These are phyloP conservation scores for Physella acuta DNA, from an alignment of 1,140 invertebrate genomes.

Conservation along the genomic window DNA sequence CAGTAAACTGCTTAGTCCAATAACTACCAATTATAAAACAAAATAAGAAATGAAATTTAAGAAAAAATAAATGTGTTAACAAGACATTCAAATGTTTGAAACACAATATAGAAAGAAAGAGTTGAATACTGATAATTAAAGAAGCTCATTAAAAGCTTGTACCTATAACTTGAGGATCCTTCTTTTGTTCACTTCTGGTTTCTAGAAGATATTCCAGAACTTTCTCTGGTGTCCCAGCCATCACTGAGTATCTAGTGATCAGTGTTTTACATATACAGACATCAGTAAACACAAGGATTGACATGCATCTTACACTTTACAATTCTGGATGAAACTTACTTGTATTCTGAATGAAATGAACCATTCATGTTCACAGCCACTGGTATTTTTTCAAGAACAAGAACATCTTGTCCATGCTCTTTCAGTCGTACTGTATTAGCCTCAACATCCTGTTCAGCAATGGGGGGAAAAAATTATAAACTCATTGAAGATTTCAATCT, in stretches of 20 bases:
- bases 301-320: neutral
- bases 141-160: neutral
- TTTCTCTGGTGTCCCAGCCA: slow-evolving; percentile 84
- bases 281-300: no score
- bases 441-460: slow-evolving; percentile 74
- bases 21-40: no score
- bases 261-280: no score
- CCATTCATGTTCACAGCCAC: slow-evolving; percentile 51
- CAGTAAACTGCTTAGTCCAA: no score
- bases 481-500: neutral
- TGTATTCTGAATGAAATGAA: slow-evolving; percentile 65
- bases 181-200: slow-evolving; percentile 71
- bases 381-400: slow-evolving; percentile 78
- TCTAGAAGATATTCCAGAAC: slow-evolving; percentile 86
- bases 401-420: slow-evolving; percentile 83
- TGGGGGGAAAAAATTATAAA: neutral
- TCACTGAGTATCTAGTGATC: slow-evolving; percentile 76
- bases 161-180: slow-evolving; percentile 40
- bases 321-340: slow-evolving; percentile 61
- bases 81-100: neutral
- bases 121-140: no score
- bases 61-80: neutral
- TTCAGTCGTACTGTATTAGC: slow-evolving; percentile 85
- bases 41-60: no score
- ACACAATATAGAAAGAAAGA: no score